Percentiles rank a stretch among this genome's conserved stretches.
These are phyloP conservation scores for Amazona guildingii DNA, from an alignment of 2,113 vertebrate species.

Conservation along the genomic window DNA sequence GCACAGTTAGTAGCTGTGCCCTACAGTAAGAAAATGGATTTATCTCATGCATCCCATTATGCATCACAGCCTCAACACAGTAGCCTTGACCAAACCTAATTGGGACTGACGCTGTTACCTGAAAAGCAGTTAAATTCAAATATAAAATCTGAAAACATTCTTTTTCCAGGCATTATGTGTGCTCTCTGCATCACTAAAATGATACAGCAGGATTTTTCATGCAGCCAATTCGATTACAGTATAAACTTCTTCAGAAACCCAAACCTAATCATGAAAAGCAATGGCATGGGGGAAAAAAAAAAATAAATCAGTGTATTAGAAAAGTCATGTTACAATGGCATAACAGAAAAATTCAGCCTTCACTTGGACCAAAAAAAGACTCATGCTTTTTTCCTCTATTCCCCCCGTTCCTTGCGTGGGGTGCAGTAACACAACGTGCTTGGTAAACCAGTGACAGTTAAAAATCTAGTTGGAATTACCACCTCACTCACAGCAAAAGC, in stretches of 20 bases:
- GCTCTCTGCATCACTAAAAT: not conserved
- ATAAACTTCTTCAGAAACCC: not conserved
- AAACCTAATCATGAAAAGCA: not conserved
- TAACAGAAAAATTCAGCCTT: not conserved
- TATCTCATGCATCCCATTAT: not conserved
- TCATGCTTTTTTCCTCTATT: not conserved
- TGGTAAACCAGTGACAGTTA: not conserved
- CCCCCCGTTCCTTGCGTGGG: not conserved
- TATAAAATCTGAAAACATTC: not conserved
- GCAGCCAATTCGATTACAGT: not conserved
- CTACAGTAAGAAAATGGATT: not conserved
- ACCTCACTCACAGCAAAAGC: not conserved
- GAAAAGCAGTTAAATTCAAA: conserved; percentile 5
- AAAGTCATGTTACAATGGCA: not conserved
- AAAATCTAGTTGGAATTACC: not conserved
- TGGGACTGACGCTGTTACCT: not conserved
- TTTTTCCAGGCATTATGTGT: not conserved
- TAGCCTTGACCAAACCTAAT: not conserved
- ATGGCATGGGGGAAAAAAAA: not conserved
- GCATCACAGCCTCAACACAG: not conserved
- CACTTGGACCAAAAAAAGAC: not conserved
- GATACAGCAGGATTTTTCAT: not conserved
- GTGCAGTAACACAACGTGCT: not conserved
- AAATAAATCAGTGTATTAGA: not conserved
- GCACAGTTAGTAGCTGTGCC: not conserved